Percentiles rank a stretch among this genome's conserved stretches.
Evolutionary conservation across 2,113 vertebrate species (phyloP).

Genomic region (Pelecanus crispus): DNA sequence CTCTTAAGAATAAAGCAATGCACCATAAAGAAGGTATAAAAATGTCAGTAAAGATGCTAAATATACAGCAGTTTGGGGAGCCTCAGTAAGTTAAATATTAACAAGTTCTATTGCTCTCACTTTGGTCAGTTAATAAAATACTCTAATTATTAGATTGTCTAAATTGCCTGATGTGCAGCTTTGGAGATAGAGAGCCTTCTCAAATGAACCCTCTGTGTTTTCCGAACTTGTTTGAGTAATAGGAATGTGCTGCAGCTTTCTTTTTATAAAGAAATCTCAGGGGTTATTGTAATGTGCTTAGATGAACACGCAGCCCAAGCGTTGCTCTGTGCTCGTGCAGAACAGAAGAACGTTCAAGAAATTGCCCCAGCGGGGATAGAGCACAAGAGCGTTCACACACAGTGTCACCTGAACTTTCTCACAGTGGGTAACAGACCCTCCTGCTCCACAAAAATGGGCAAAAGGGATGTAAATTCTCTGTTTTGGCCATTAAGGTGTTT

Average conservation of each 20-base stretch:
- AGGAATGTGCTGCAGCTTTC: background rate
- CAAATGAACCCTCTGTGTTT: background rate
- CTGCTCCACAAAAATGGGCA: background rate
- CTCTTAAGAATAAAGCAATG: background rate
- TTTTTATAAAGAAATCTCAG: background rate
- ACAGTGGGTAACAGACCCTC: background rate
- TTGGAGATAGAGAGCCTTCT: background rate
- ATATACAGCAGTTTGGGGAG: background rate
- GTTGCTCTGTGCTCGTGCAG: background rate
- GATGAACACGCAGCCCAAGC: background rate
- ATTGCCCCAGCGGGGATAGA: background rate
- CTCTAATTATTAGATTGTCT: background rate
- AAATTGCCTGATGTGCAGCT: background rate
- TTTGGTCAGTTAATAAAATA: slow-evolving; percentile 1
- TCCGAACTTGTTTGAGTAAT: background rate
- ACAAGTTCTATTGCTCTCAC: background rate
- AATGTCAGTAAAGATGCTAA: background rate
- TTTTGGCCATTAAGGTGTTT: background rate
- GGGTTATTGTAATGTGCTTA: background rate
- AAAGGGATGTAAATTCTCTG: background rate
- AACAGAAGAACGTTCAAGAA: background rate
- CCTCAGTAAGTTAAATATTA: background rate
- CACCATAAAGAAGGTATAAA: background rate
- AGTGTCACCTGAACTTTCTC: background rate
- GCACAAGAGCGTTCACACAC: fast-evolving